These are phyloP conservation scores for Lacerta viridis DNA, from an alignment of 2,797 vertebrate genomes.

Conservation along the genomic window DNA sequence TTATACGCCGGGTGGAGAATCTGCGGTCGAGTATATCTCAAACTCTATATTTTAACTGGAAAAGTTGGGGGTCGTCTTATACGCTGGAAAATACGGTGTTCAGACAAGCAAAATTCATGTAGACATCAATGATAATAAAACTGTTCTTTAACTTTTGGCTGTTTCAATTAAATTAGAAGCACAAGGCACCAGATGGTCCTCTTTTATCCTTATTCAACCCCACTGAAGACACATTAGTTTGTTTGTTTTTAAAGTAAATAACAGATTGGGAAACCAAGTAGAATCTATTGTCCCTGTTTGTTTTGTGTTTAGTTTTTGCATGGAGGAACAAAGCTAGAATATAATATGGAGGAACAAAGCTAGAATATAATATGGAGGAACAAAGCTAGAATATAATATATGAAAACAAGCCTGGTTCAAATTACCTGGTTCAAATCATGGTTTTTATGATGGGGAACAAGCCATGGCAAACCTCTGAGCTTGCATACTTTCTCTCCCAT, in stretches of 20 bases:
- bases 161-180: background rate
- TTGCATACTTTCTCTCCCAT: no score
- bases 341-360: background rate
- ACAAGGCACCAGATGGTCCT: background rate
- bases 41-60: no score
- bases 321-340: background rate
- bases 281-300: background rate
- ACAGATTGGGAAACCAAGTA: background rate
- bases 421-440: no score
- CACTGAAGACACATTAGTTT: background rate
- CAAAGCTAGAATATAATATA: background rate
- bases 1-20: no score
- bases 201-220: background rate
- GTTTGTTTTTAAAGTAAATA: background rate
- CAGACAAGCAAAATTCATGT: background rate
- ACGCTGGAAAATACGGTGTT: background rate
- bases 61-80: no score
- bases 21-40: no score
- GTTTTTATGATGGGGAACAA: no score
- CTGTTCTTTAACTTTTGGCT: background rate
- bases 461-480: no score
- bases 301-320: background rate
- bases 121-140: background rate
- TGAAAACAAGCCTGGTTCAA: background rate
- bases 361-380: background rate